A percentile compares a stretch with the other conserved stretches of the same genome.
Evolutionary conservation across 2,113 vertebrate species (phyloP).

Genomic region (Galbula dea): DNA sequence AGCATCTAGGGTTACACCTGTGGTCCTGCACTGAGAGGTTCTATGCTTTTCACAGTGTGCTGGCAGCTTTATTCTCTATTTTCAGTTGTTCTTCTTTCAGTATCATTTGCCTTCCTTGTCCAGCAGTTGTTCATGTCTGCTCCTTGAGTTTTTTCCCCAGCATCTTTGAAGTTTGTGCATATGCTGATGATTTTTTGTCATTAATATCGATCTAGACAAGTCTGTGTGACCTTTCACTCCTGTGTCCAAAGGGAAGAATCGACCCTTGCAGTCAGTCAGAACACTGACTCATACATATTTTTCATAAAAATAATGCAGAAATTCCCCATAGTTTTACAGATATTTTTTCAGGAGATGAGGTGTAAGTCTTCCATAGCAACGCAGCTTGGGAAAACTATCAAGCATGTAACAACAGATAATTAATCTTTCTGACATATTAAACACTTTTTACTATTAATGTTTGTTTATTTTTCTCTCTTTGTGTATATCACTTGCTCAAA

Average conservation of each 20-base stretch:
- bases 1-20: neutral
- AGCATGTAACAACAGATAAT: slow-evolving; percentile 6
- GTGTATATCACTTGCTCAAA: neutral
- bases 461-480: neutral
- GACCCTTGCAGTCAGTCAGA: slow-evolving; percentile 21
- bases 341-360: slow-evolving; percentile 29
- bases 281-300: slow-evolving; percentile 60
- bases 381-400: slow-evolving; percentile 26
- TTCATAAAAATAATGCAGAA: slow-evolving; percentile 45
- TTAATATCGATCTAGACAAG: slow-evolving; percentile 37
- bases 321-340: slow-evolving; percentile 42
- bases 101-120: neutral
- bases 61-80: neutral
- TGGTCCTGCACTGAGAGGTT: neutral
- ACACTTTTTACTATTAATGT: neutral
- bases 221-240: slow-evolving; percentile 36
- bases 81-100: neutral
- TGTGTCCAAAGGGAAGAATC: slow-evolving; percentile 25
- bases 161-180: neutral
- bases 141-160: neutral
- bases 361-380: slow-evolving; percentile 38
- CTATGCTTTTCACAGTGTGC: neutral
- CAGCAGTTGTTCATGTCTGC: neutral
- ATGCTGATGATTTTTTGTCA: slow-evolving; percentile 31
- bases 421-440: neutral